Evolutionary conservation across 1,140 invertebrate genomes (phyloP), one percentile per base, ranked within the genome.

Genomic region (Coenobita brevimanus): DNA sequence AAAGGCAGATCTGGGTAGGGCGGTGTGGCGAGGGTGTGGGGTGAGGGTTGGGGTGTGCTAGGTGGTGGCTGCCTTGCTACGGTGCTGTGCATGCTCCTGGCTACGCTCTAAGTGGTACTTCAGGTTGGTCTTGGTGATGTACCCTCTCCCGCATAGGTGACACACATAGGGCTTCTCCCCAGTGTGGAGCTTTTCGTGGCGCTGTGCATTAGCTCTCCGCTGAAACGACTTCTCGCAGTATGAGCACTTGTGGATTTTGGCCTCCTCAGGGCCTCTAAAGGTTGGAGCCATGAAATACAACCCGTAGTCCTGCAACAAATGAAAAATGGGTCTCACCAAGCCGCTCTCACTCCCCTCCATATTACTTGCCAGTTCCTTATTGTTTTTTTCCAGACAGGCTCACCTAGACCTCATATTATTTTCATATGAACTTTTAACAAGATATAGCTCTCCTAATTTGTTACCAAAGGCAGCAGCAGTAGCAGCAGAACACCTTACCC

Each of bases 111-210:
- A 30, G 41, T 81, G 86, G 64, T 60, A 88, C 69, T 54, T 43
- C 46, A 88, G 64, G 75, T 78, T 69, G n/a, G 83, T 73, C 57
- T 86, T 79, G 8, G 83, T 89, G 71, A 85, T 80, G 79, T 90
- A 91, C 38, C 89, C 62, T 8, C 78, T 82, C 87, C 92, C 92
- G 89, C 93, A 93, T 81, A 93, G 93, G 1, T 92, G 91, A 92
- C 93, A 93, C 91, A 93, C 92, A 91, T 93, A 93, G 0, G 93
- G 93, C 3, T 93, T 89, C 36, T 92, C 92, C 50, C 93, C 93
- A 79, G 92, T 93, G 91, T 93, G 93, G 15, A 92, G 92, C 1
- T 92, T 92, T 92, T 93, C 92, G 90, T 93, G 93, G 21, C 67
- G 78, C 41, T 38, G 46, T 43, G 78, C 86, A 62, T 82, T 73